Percentiles rank a stretch among this genome's conserved stretches.
Conservation (phyloP, 2,888 invertebrate genomes). For the Ophraella communa region DNA sequence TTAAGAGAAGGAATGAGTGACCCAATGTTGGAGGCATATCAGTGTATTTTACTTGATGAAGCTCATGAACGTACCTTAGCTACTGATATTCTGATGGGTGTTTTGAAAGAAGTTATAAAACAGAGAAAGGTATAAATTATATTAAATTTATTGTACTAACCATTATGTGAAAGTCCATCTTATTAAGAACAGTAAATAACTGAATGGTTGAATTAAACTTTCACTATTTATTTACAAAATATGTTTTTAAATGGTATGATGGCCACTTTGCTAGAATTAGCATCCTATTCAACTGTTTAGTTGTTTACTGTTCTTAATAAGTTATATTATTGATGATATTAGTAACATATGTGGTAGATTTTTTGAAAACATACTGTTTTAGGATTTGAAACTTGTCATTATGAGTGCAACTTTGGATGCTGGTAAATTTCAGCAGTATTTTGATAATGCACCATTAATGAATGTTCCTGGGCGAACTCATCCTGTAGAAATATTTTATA, state of each 20-base stretch:
- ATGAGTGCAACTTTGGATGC: slow-evolving; percentile 99
- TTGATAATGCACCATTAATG: slow-evolving; percentile 98
- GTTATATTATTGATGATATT: too few species aligned
- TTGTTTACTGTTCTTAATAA: too few species aligned
- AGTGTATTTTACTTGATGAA: slow-evolving; percentile 95
- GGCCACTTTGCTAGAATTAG: too few species aligned
- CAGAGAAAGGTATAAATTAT: slow-evolving; percentile 76
- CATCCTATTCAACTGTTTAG: too few species aligned
- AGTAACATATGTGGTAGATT: too few species aligned
- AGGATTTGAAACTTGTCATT: slow-evolving; percentile 93
- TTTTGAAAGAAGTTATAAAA: slow-evolving; percentile 94
- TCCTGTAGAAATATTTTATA: slow-evolving; percentile 98
- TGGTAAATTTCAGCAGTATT: slow-evolving; percentile 99
- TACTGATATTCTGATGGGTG: slow-evolving; percentile 99
- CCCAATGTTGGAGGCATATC: slow-evolving; percentile 95
- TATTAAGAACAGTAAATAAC: too few species aligned
- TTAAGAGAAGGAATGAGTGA: slow-evolving; percentile 99
- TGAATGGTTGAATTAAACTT: too few species aligned
- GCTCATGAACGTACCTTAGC: slow-evolving; percentile 98
- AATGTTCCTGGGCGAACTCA: slow-evolving; percentile 96
- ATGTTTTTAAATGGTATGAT: too few species aligned
- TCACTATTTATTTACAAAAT: too few species aligned
- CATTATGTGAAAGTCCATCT: too few species aligned
- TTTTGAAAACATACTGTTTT: not conserved
- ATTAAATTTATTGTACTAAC: too few species aligned